Evolutionary conservation across 2,797 vertebrate genomes (phyloP), one percentile per base, ranked within the genome.

Genomic region (Sebastes vulpes): DNA sequence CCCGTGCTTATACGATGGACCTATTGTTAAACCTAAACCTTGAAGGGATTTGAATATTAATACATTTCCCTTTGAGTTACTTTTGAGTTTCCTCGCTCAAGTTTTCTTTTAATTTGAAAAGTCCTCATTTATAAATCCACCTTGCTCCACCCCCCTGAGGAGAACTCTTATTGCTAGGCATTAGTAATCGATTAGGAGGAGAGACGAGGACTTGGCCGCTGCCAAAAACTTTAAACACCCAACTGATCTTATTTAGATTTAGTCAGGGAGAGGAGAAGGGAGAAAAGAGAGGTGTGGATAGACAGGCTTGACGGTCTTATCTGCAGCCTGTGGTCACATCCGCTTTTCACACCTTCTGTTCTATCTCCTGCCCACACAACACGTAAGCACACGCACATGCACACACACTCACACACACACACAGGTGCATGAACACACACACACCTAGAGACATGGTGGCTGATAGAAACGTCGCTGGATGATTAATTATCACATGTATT

Each of bases 181-280:
- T 93, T 77, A 80, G 84, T 87, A 92, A 95, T 95, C 75, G 82
- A 95, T 95, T 89, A 84, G 73, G 52, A 77, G 80, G 72, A 87
- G 66, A 85, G 90, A 84, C 69, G 69, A 85, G 81, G 68, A 89
- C 81, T 79, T 81, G 52, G 68, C 66, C 1, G 1, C 84, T 82
- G 83, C 77, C 79, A 46, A 90, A 81, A 85, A 81, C 88, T 91
- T 91, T 87, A 84, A 89, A 82, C 79, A 84, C 69, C 29, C 63
- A 77, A 79, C 82, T 92, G 93, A 95, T 96, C 89, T 93, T 93
- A 92, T 95, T 95, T 96, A 93, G 92, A 96, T 94, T 94, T 86
- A 89, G 88, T 85, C 78, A 65, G 89, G 80, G 80, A 89, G 90
- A 94, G 79, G 66, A 82, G 74, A 88, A 9, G 28, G 68, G 66